Evolutionary conservation across 1,140 invertebrate genomes (phyloP), one percentile per base, ranked within the genome.

Genomic region (Rhyacophila brunnea): DNA sequence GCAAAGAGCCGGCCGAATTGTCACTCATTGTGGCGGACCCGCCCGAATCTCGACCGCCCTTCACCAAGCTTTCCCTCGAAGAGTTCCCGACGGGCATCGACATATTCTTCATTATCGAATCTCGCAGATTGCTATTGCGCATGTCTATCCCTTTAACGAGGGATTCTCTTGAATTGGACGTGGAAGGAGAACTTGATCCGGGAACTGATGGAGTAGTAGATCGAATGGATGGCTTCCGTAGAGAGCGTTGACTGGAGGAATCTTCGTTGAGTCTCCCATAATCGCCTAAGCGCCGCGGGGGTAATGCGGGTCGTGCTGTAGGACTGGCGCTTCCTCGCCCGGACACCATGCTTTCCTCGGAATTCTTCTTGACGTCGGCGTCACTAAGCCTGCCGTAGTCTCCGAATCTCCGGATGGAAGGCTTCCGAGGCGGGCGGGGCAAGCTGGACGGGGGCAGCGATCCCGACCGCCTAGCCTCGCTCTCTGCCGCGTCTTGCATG

Each of bases 381-480:
- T 82, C 84, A 68, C 78, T 85, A 13, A 81, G 71, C 17, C 83
- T 74, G 46, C 82, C 82, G 63, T 84, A 84, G 23, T 77, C 73
- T 49, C 80, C 74, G n/a, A 79, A 78, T 13, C 63, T 71, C n/a
- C 75, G 68, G 0, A 81, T 73, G 43, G 83, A 83, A 1, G 81
- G 73, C 32, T 80, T 77, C 46, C 85, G 71, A 15, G 86, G 86
- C 0, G 87, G 86, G 20, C 87, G 76, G 1, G 87, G 87, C 40
- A 88, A 83, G 43, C 85, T 86, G 1, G 86, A 86, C 1, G 87
- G 85, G 20, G 86, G 78, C 20, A 79, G 65, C 51, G 71, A 77
- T 9, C 77, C 74, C 1, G 77, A 74, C n/a, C 74, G 67, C 0
- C 77, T 78, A 14, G 78, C 75, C 10, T 78, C 66, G 7, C 70